Base-by-base conservation (phyloP, 2,113 vertebrate species). In the Prionailurus bengalensis region DNA sequence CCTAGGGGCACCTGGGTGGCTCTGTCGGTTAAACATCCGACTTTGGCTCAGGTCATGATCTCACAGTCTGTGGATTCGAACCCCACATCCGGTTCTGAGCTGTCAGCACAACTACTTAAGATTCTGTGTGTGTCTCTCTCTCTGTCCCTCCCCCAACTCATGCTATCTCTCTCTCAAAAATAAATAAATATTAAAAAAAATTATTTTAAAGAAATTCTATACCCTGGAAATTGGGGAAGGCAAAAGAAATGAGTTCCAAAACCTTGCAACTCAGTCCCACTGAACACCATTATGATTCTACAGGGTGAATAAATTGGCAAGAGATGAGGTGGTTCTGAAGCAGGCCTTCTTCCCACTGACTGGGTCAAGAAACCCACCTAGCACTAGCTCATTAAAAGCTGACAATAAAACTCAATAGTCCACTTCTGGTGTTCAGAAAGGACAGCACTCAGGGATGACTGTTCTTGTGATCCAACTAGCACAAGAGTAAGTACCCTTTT, bases 331-430 rank as follows among this genome's bases (percentile, higher is more conserved):
- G 5, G 55, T 39, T 89, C 21, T 29, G 19, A 66, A 78, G 63
- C 58, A 88, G 89, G 58, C 29, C 68, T 81, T 66, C 68, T 81
- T 66, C 39, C 86, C 76, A 93, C 33, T 25, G n/a, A 86, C 6
- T 21, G 33, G 9, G 42, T 76, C 42, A 94, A 80, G 73, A 74
- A 88, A 94, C 29, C 25, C 39, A 78, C 70, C 55, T 36, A 88
- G 42, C 36, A 58, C 33, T 31, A 80, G 55, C 48, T 97, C 63
- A 95, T 61, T 89, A 84, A 95, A 93, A 80, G 76, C 61, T 48
- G 51, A 79, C 58, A 17, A 14, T 74, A 85, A 96, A 90, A 76
- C 31, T 82, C 71, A 74, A 39, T 74, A 79, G 55, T 14, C 48
- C 78, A 66, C 36, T 48, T 88, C 68, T 71, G 25, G 29, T 87